These are phyloP conservation scores for Chelonoidis abingdonii DNA, from an alignment of 2,113 vertebrate genomes.

Conservation along the genomic window DNA sequence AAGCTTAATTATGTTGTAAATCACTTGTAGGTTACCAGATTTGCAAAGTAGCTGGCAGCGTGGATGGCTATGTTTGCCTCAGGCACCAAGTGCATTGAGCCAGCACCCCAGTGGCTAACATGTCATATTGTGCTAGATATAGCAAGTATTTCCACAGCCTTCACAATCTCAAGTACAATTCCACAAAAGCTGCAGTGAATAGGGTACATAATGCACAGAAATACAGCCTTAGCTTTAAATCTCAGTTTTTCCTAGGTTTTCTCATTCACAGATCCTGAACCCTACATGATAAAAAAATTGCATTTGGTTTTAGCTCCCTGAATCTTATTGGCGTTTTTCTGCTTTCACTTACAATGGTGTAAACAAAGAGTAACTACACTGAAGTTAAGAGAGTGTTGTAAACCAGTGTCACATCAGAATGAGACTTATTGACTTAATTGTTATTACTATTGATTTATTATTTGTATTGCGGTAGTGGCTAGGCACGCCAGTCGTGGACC, in stretches of 20 bases:
- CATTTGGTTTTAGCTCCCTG: not conserved
- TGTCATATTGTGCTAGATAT: not conserved
- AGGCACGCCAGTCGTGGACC: accelerated
- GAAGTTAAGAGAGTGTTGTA: not conserved
- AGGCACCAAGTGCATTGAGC: not conserved
- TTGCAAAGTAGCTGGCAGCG: not conserved
- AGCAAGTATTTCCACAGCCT: slow-evolving; percentile 21
- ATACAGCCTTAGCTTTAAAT: not conserved
- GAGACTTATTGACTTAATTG: not conserved
- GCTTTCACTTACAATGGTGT: not conserved
- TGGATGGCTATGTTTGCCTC: not conserved
- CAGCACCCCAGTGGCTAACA: not conserved
- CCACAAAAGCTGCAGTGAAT: not conserved
- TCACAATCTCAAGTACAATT: not conserved
- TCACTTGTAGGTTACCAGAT: not conserved
- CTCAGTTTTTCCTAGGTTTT: not conserved
- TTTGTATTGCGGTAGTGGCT: not conserved
- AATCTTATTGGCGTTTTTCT: not conserved
- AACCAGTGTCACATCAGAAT: not conserved
- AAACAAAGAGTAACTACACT: not conserved
- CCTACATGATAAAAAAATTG: not conserved
- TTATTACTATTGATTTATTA: not conserved
- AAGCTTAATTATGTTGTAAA: not conserved
- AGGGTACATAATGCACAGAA: not conserved
- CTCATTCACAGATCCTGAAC: not conserved